A percentile compares a stretch with the other conserved stretches of the same genome.
Conservation (phyloP, 1,140 invertebrate species). For the Brevipalpus yothersi region DNA sequence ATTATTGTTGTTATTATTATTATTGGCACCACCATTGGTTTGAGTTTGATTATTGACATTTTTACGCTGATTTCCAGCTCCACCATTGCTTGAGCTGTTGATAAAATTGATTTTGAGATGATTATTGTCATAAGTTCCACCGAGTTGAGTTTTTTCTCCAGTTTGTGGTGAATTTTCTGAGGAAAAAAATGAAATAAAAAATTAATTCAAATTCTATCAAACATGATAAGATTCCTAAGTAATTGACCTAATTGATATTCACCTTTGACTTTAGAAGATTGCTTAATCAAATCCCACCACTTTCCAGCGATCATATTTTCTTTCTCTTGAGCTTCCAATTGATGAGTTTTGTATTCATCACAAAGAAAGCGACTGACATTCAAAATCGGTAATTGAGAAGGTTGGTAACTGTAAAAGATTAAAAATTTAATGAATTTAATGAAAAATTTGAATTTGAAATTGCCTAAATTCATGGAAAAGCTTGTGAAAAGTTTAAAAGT, state of each 20-base stretch:
- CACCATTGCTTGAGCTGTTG: too few species aligned
- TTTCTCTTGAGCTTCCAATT: background rate
- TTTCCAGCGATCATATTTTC: background rate
- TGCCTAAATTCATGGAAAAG: too few species aligned
- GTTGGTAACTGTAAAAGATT: background rate
- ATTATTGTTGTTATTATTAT: too few species aligned
- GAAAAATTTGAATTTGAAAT: too few species aligned
- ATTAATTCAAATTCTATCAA: background rate
- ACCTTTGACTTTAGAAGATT: background rate
- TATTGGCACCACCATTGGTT: too few species aligned
- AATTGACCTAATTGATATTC: background rate
- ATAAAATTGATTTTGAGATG: too few species aligned
- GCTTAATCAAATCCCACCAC: conserved; percentile 2
- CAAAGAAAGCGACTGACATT: background rate
- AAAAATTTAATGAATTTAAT: background rate
- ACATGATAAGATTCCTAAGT: background rate
- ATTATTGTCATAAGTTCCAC: background rate
- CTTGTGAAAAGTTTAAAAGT: too few species aligned
- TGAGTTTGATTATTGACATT: too few species aligned
- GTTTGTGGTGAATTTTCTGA: too few species aligned
- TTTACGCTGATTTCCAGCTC: too few species aligned
- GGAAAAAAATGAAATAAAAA: background rate
- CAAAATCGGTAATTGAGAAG: background rate
- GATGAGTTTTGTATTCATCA: background rate
- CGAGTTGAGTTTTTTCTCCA: background rate